phyloP scores from a whole-genome alignment of 1,140 invertebrate genomes.

The Lepeophtheirus salmonis region DNA sequence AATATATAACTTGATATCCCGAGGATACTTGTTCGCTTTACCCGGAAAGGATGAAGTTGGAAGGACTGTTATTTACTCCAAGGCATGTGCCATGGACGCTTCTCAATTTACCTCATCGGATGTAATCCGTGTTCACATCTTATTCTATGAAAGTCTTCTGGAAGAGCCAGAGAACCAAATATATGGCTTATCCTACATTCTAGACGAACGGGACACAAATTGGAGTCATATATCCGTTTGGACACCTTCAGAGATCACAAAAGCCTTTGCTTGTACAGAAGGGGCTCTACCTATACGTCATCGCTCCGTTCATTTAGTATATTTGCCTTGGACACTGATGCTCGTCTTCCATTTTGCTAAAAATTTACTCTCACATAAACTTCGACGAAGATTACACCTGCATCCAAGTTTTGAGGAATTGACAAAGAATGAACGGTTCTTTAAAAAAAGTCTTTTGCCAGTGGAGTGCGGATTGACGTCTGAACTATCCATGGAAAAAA shows the following conservation, averaged over 20 bases:
- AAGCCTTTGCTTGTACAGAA: conserved; percentile 39
- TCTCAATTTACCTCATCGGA: conserved; percentile 40
- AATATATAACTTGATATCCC: neutral
- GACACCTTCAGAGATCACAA: conserved; percentile 53
- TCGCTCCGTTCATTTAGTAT: conserved; percentile 61
- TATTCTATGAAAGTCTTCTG: conserved; percentile 50
- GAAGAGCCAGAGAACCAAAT: conserved; percentile 47
- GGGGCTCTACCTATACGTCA: conserved; percentile 67
- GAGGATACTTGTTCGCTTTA: conserved; percentile 49
- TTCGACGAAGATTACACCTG: conserved; percentile 44
- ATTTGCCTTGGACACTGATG: conserved; percentile 51
- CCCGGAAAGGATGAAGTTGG: conserved; percentile 49
- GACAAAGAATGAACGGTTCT: neutral
- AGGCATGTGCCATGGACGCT: conserved; percentile 40
- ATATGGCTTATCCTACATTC: conserved; percentile 40
- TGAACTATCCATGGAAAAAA: conserved; percentile 1
- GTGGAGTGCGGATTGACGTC: conserved; percentile 1
- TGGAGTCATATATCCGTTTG: conserved; percentile 61
- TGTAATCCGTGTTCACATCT: conserved; percentile 41
- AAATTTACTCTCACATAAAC: conserved; percentile 55
- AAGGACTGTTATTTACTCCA: conserved; percentile 43
- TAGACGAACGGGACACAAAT: conserved; percentile 58
- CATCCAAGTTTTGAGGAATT: conserved; percentile 28
- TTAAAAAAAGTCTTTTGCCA: conserved; percentile 7
- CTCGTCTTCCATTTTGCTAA: conserved; percentile 57